Evolutionary conservation across 2,113 vertebrate species (phyloP).

Genomic region (Anarhynchus alexandrinus): DNA sequence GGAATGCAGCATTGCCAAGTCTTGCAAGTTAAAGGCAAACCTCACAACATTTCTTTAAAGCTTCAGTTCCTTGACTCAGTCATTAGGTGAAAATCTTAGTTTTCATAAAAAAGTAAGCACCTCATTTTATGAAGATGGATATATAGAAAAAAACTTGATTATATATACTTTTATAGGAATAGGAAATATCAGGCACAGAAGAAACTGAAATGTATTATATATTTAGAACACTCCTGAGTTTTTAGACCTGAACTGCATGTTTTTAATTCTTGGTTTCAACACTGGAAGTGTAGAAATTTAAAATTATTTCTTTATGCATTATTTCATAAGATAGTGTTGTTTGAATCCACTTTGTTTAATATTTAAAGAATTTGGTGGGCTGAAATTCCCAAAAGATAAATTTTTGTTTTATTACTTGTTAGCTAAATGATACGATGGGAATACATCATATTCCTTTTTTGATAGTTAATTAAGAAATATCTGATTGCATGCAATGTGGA

Average conservation of each 20-base stretch:
- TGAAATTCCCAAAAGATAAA: neutral
- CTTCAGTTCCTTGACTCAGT: neutral
- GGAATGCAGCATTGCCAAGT: neutral
- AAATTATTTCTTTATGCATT: neutral
- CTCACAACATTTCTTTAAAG: neutral
- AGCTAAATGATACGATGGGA: neutral
- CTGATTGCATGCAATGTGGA: neutral
- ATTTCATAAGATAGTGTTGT: neutral
- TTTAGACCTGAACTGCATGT: neutral
- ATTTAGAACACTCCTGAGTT: neutral
- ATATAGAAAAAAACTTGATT: neutral
- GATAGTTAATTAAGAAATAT: neutral
- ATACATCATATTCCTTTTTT: neutral
- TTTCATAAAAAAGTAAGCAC: neutral
- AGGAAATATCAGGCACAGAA: neutral
- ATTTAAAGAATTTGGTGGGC: neutral
- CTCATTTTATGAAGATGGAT: neutral
- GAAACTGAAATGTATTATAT: neutral
- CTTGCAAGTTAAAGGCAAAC: neutral
- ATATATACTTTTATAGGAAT: neutral
- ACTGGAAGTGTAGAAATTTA: neutral
- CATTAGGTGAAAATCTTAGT: neutral
- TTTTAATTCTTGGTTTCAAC: neutral
- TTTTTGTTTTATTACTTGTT: neutral
- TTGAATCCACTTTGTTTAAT: neutral